Conservation (phyloP, 2,888 invertebrate species). For the Gisinianus flammeolus region DNA sequence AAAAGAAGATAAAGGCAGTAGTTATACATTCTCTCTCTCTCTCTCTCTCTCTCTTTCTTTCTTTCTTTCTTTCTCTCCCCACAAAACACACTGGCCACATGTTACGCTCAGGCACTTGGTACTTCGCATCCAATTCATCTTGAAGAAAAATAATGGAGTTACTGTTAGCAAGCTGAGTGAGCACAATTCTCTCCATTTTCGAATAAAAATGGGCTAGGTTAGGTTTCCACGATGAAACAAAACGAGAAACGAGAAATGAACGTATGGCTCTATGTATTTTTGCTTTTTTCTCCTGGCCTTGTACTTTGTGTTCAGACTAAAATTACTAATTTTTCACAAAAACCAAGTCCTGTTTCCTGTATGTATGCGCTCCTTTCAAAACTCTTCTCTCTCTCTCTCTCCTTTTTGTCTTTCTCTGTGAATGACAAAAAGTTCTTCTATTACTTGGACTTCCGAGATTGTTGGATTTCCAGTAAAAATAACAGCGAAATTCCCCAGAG, state of each 20-base stretch:
- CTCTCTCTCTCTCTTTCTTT: slow-evolving; percentile 14
- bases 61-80: slow-evolving; percentile 9
- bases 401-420: too few relatives aligned
- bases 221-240: slow-evolving; percentile 18
- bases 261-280: background rate
- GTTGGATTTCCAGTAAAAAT: too few relatives aligned
- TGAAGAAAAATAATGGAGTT: slow-evolving; percentile 27
- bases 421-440: too few relatives aligned
- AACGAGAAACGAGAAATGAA: background rate
- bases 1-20: slow-evolving; percentile 23
- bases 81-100: slow-evolving; percentile 37
- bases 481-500: too few relatives aligned
- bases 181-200: slow-evolving; percentile 2
- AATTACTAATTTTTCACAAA: too few relatives aligned
- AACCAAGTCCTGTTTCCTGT: too few relatives aligned
- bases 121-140: slow-evolving; percentile 20
- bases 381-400: too few relatives aligned
- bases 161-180: slow-evolving; percentile 21
- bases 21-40: slow-evolving; percentile 20
- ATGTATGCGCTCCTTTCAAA: too few relatives aligned
- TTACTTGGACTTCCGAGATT: too few relatives aligned
- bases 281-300: background rate
- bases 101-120: slow-evolving; percentile 23
- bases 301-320: too few relatives aligned
- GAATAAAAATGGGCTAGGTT: slow-evolving; percentile 37